Evolutionary conservation across 2,888 invertebrate species (phyloP), one percentile per base, ranked within the genome.

Genomic region (Drepana falcataria): DNA sequence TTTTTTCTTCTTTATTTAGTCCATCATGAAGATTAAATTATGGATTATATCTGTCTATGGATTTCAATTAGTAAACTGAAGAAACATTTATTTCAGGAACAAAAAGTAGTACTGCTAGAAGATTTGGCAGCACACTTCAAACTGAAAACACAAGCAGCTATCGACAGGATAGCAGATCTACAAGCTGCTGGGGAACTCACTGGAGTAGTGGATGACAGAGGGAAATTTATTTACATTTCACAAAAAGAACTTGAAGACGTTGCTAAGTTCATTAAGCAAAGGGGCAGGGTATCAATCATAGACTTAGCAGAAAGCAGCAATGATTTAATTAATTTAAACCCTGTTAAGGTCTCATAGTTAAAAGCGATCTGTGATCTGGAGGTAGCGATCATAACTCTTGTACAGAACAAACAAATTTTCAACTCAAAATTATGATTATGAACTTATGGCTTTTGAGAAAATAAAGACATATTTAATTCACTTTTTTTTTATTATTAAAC

Each of bases 151-250:
- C 96, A 97, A 82, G 95, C 95, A 33, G 95, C 94, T 0, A 96
- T 97, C 62, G 96, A 97, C 68, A 93, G 99, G 65, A 95, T 99
- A 59, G 94, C 96, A 61, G 95, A 96, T 51, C 89, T 99, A 51
- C 96, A 97, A 71, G 92, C 94, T 0, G 94, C 95, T 59, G 97
- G 96, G 7, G 93, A 93, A 54, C 90, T 99, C n/a, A 97, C 98
- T 2, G 97, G 99, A 0, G 99, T 99, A 1, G 96, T 99, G 65
- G 99, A 99, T 78, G 99, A 99, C 82, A 92, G 99, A 60, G 99
- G 99, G 33, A 99, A 99, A 87, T 99, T 99, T 80, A 99, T 99
- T 76, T 99, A 97, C 83, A 96, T 99, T 53, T 97, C 98, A 0
- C 93, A 94, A 66, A 94, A 95, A 48, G 99, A 99, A 85, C 92